These are phyloP conservation scores for Synanceia verrucosa DNA, from an alignment of 2,797 vertebrate species.

Conservation along the genomic window DNA sequence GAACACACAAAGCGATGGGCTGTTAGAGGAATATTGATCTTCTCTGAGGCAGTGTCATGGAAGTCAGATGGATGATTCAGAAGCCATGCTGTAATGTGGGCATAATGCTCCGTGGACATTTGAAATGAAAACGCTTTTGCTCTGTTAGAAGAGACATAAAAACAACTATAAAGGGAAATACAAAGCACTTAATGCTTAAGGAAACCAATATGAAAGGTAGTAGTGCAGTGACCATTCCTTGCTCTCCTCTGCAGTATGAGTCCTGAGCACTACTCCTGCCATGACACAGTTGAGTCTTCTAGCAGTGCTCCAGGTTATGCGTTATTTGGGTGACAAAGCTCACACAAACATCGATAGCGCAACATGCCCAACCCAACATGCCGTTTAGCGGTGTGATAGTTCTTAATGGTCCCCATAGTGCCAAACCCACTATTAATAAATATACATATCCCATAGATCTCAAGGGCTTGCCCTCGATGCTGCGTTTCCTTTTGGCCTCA, in stretches of 20 bases:
- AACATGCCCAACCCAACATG: too few species aligned
- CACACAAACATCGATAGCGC: neutral
- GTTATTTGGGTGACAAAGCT: neutral
- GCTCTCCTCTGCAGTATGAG: too few species aligned
- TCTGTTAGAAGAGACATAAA: neutral
- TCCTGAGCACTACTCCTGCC: neutral
- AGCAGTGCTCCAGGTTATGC: neutral
- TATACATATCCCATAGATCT: neutral
- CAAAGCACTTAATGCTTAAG: neutral
- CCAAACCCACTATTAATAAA: neutral
- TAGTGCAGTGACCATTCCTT: neutral
- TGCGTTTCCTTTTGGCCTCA: neutral
- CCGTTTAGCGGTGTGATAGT: neutral
- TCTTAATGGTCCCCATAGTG: neutral
- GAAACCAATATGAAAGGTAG: neutral
- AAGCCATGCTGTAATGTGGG: conserved; percentile 39
- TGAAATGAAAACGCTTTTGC: neutral
- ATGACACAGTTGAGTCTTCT: neutral
- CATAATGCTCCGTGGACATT: conserved; percentile 2
- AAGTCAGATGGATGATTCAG: conserved; percentile 50
- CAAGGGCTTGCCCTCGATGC: neutral
- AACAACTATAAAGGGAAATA: neutral
- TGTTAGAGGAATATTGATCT: conserved; percentile 68
- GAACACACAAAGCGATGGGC: conserved; percentile 47
- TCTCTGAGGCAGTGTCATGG: conserved; percentile 29